A percentile compares a stretch with the other conserved stretches of the same genome.
These are phyloP conservation scores for Brassicogethes aeneus DNA, from an alignment of 2,888 invertebrate species.

Conservation along the genomic window DNA sequence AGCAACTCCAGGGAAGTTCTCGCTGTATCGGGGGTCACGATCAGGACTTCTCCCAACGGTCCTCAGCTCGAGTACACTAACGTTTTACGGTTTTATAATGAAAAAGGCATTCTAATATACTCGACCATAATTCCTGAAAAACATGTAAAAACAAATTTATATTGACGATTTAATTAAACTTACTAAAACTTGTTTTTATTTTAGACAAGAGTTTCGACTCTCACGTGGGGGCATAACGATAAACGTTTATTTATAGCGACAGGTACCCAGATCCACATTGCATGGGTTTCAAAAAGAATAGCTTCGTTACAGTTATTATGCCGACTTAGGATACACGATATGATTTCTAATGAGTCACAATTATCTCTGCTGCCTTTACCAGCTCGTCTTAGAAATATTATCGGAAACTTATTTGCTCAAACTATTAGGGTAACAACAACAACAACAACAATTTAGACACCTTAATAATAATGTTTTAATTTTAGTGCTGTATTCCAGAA, in stretches of 20 bases:
- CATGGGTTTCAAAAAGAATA: constrained; percentile 85
- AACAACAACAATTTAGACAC: no score
- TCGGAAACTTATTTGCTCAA: constrained; percentile 83
- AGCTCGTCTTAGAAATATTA: constrained; percentile 71
- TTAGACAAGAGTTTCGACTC: constrained; percentile 77
- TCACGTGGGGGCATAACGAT: constrained; percentile 99
- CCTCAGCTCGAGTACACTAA: constrained; percentile 58
- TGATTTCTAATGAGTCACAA: constrained; percentile 63
- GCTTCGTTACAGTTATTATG: constrained; percentile 87
- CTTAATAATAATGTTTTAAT: constrained; percentile 6
- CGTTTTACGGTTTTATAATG: constrained; percentile 85
- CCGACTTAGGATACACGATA: constrained; percentile 69
- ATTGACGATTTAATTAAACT: neutral
- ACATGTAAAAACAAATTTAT: constrained; percentile 15
- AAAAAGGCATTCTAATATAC: constrained; percentile 73
- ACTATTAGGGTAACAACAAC: constrained; percentile 69
- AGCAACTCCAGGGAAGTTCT: constrained; percentile 88
- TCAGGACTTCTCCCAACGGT: constrained; percentile 32
- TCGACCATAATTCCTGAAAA: constrained; percentile 69
- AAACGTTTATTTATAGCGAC: constrained; percentile 89
- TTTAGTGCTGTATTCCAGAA: constrained; percentile 90
- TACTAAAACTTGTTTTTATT: constrained; percentile 16
- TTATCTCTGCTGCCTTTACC: constrained; percentile 80
- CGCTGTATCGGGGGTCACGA: constrained; percentile 77
- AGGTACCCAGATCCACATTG: constrained; percentile 85